Evolutionary conservation across 2,888 invertebrate species (phyloP).

Genomic region (Eilema caniola): DNA sequence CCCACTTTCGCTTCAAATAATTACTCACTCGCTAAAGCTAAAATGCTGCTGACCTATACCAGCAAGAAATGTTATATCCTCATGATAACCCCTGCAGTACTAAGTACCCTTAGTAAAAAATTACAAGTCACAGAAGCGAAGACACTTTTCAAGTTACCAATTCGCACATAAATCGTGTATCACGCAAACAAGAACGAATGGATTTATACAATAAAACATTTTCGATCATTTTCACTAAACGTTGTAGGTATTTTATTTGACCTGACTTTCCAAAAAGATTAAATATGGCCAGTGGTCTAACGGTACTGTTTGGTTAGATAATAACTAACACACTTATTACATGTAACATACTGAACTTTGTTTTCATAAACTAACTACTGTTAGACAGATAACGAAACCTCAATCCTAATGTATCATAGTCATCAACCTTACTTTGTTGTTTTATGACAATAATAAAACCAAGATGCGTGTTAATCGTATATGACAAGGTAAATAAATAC

Average conservation of each 20-base stretch:
- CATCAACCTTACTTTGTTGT: background rate
- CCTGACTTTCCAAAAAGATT: background rate
- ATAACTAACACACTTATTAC: background rate
- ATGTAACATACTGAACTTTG: slow-evolving; percentile 1
- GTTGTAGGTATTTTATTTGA: background rate
- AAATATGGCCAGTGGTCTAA: background rate
- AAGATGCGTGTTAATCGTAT: slow-evolving; percentile 28
- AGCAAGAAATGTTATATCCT: background rate
- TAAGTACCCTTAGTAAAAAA: slow-evolving; percentile 1
- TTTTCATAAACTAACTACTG: background rate
- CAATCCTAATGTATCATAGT: background rate
- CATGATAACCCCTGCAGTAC: background rate
- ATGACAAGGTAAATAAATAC: slow-evolving; percentile 28
- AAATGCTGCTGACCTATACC: background rate
- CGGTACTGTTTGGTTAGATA: background rate
- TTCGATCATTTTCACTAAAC: background rate
- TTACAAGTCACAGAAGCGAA: background rate
- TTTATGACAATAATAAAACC: background rate
- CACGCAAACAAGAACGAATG: background rate
- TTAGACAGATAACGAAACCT: background rate
- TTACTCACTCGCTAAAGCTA: background rate
- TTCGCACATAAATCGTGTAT: background rate
- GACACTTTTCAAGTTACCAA: background rate
- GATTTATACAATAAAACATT: background rate
- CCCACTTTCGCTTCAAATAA: background rate